phyloP scores from a whole-genome alignment of 2,113 vertebrate species.

The Chionodraco myersi region DNA sequence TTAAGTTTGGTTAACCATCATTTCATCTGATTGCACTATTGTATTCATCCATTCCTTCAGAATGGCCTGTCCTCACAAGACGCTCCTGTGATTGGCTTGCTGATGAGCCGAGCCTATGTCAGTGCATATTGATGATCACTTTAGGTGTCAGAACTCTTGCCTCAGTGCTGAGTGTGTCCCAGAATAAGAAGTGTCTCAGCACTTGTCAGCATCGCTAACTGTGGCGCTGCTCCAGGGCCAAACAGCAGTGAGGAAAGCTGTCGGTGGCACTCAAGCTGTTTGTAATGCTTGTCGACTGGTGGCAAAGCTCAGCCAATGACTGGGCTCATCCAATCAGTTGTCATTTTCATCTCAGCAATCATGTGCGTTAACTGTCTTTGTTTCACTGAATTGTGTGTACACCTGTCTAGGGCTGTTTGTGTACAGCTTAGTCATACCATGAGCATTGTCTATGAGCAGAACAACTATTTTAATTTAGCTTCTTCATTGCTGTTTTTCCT shows the following conservation, averaged over 20 bases:
- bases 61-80: conserved; percentile 9
- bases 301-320: not conserved
- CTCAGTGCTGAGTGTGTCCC: not conserved
- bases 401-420: not conserved
- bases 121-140: conserved; percentile 27
- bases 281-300: conserved; percentile 21
- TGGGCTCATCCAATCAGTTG: conserved; percentile 14
- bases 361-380: not conserved
- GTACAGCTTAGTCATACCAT: not conserved
- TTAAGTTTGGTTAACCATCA: not conserved
- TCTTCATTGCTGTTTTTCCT: not conserved
- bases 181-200: conserved; percentile 16
- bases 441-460: not conserved
- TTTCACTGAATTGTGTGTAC: conserved; percentile 3
- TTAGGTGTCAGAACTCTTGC: conserved; percentile 25
- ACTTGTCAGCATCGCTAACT: conserved; percentile 23
- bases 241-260: conserved; percentile 25
- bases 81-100: conserved; percentile 23
- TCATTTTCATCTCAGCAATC: not conserved
- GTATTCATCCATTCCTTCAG: not conserved
- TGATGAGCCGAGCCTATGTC: conserved; percentile 26
- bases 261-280: conserved; percentile 7
- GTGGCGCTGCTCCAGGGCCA: not conserved
- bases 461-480: not conserved
- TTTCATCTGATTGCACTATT: not conserved